phyloP scores from a whole-genome alignment of 1,140 invertebrate species.

The Aphelinus atriplicis region DNA sequence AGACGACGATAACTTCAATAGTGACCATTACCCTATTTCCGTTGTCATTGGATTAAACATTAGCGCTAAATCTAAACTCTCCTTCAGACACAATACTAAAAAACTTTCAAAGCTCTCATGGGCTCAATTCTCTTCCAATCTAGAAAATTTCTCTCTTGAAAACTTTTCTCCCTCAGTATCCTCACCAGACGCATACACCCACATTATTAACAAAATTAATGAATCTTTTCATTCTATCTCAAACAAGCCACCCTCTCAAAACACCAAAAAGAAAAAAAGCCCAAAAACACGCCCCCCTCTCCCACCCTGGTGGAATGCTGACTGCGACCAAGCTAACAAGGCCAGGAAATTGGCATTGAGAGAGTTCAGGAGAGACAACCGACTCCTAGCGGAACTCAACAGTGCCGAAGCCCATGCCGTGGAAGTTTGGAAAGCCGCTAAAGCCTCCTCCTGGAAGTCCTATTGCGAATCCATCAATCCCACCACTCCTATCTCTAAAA shows the following conservation, averaged over 20 bases:
- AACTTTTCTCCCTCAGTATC: neutral
- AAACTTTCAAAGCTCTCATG: neutral
- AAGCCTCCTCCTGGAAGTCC: neutral
- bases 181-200: neutral
- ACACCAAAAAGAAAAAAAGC: too few relatives aligned
- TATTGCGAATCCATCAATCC: neutral
- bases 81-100: neutral
- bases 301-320: slow-evolving; percentile 1
- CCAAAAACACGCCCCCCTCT: neutral
- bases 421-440: neutral
- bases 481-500: neutral
- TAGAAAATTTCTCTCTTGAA: neutral
- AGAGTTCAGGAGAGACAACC: neutral
- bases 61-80: neutral
- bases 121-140: neutral
- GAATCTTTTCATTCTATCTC: neutral
- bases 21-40: neutral
- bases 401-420: neutral
- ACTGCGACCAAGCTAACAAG: neutral
- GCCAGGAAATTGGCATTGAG: neutral
- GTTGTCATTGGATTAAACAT: neutral
- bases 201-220: neutral
- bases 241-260: neutral
- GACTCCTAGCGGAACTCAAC: neutral
- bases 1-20: neutral